Conservation (phyloP, 2,888 invertebrate species). For the Limnephilus rhombicus region DNA sequence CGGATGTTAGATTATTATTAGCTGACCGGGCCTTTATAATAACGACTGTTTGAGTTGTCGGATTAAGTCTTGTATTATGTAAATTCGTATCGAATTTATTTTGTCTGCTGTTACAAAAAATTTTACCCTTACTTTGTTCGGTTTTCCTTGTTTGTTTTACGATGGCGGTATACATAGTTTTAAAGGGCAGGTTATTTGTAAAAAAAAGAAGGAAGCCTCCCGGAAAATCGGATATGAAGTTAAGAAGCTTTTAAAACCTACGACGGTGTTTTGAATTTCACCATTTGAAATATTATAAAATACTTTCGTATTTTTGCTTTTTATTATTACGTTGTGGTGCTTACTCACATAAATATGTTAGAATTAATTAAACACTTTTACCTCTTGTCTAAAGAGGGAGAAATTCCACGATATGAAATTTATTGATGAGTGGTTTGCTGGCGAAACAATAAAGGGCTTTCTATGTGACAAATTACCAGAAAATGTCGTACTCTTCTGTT, state of each 20-base stretch:
- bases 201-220: neutral
- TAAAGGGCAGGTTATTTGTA: neutral
- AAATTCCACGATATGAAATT: neutral
- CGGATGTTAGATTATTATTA: neutral
- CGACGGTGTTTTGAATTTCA: neutral
- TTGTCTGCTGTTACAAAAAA: neutral
- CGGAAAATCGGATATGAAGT: neutral
- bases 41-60: neutral
- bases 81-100: slow-evolving; percentile 1
- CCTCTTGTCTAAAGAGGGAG: neutral
- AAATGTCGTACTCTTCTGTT: neutral
- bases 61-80: neutral
- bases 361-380: neutral
- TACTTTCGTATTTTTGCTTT: neutral
- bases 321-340: neutral
- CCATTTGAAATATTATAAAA: neutral
- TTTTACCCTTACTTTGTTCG: neutral
- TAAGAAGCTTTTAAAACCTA: neutral
- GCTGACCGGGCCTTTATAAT: neutral
- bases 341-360: neutral
- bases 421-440: neutral
- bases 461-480: neutral
- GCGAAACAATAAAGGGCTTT: too few relatives aligned
- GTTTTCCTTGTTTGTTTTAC: neutral
- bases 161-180: neutral